Conservation (phyloP, 2,113 vertebrate species). For the Eleginops maclovinus region DNA sequence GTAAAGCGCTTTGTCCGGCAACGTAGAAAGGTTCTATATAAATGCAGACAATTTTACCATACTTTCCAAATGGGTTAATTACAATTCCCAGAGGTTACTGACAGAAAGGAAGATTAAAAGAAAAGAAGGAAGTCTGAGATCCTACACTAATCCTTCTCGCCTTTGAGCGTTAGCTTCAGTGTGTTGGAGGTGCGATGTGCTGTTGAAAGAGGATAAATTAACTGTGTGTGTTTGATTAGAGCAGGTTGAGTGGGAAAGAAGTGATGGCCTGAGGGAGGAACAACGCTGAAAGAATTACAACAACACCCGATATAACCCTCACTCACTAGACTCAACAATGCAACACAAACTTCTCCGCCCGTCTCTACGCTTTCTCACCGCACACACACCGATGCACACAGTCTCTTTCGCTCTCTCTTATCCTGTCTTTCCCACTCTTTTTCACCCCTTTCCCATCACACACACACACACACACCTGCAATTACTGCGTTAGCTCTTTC, state of each 20-base stretch:
- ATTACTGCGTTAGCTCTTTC: conserved; percentile 32
- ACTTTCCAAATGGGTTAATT: not conserved
- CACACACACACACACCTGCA: conserved; percentile 53
- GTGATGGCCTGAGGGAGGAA: conserved; percentile 25
- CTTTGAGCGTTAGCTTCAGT: conserved; percentile 4
- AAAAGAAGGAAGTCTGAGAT: not conserved
- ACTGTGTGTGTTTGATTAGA: conserved; percentile 42
- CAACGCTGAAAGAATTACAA: conserved; percentile 44
- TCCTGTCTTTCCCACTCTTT: not conserved
- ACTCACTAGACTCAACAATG: conserved; percentile 15
- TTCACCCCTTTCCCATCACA: not conserved
- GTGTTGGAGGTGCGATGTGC: conserved; percentile 22
- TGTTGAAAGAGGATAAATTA: conserved; percentile 36
- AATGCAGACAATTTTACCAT: no score
- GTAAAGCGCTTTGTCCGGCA: no score
- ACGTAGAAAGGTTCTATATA: no score
- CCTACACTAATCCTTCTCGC: not conserved
- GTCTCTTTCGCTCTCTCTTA: conserved; percentile 18
- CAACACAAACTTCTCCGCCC: conserved; percentile 32
- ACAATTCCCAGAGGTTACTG: not conserved
- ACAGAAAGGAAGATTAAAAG: not conserved
- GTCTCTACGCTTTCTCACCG: conserved; percentile 3
- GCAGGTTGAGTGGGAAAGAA: conserved; percentile 38
- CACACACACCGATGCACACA: conserved; percentile 39
- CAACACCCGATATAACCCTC: conserved; percentile 50